These are phyloP conservation scores for Antigone vipio DNA, from an alignment of 2,113 vertebrate species.

Conservation along the genomic window DNA sequence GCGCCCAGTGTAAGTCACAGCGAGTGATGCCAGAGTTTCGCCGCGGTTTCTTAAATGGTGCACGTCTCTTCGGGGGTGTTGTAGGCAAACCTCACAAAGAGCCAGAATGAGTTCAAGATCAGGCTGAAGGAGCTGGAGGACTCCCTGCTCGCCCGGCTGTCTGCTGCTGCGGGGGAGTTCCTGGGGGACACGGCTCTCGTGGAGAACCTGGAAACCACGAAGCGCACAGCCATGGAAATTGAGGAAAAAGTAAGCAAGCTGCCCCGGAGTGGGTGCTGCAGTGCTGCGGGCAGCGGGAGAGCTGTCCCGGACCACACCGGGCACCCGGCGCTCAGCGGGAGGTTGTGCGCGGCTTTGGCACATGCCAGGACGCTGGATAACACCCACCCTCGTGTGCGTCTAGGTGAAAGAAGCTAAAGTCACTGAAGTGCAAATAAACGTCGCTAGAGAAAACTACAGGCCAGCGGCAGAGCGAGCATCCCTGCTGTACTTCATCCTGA, in stretches of 20 bases:
- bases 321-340: neutral
- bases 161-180: slow-evolving; percentile 65
- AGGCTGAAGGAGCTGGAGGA: slow-evolving; percentile 78
- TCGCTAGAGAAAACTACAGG: slow-evolving; percentile 73
- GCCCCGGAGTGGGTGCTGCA: rapidly evolving
- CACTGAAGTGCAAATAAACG: slow-evolving; percentile 73
- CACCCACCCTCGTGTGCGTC: rapidly evolving
- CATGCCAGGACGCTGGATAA: rapidly evolving
- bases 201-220: slow-evolving; percentile 78
- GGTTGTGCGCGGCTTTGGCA: neutral
- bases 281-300: neutral
- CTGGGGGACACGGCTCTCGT: slow-evolving; percentile 73
- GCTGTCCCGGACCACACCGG: rapidly evolving
- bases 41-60: rapidly evolving
- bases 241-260: slow-evolving; percentile 66
- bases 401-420: slow-evolving; percentile 75
- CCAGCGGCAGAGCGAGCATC: slow-evolving; percentile 63
- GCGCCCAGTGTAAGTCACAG: neutral
- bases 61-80: rapidly evolving
- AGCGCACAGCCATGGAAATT: slow-evolving; percentile 74
- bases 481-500: slow-evolving; percentile 79
- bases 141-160: slow-evolving; percentile 73
- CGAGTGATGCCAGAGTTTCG: neutral
- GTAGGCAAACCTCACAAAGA: slow-evolving; percentile 76
- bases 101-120: slow-evolving; percentile 80